phyloP scores from a whole-genome alignment of 2,113 vertebrate species.

The Pterocles orientalis region DNA sequence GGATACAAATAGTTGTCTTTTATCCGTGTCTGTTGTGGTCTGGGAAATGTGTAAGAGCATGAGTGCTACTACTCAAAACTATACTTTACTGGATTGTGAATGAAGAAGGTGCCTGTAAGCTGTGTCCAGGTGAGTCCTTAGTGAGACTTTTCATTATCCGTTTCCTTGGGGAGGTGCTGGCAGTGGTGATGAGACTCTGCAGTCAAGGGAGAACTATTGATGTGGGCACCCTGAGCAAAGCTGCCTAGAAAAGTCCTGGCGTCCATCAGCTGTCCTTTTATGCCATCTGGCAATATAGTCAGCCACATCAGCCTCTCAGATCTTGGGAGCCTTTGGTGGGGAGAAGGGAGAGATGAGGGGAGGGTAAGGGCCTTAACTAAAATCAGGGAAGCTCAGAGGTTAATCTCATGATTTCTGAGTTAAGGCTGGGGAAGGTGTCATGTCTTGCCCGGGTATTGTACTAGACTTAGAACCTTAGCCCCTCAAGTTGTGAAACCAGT shows the following conservation, averaged over 20 bases:
- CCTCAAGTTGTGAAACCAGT: neutral
- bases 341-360: neutral
- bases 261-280: neutral
- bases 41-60: neutral
- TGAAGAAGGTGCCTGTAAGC: neutral
- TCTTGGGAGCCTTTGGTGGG: neutral
- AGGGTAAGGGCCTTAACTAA: neutral
- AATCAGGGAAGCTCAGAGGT: neutral
- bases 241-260: neutral
- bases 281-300: neutral
- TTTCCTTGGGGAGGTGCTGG: neutral
- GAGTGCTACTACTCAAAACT: neutral
- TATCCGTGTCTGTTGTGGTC: neutral
- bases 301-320: neutral
- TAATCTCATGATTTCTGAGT: neutral
- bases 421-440: fast-evolving
- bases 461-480: neutral
- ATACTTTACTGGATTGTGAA: neutral
- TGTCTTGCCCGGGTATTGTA: neutral
- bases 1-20: neutral
- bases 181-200: neutral
- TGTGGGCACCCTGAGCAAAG: neutral
- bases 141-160: neutral
- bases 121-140: neutral
- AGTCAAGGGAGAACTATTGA: neutral